Evolutionary conservation across 1,140 invertebrate genomes (phyloP), one percentile per base, ranked within the genome.

Genomic region (Anastatus disparis): DNA sequence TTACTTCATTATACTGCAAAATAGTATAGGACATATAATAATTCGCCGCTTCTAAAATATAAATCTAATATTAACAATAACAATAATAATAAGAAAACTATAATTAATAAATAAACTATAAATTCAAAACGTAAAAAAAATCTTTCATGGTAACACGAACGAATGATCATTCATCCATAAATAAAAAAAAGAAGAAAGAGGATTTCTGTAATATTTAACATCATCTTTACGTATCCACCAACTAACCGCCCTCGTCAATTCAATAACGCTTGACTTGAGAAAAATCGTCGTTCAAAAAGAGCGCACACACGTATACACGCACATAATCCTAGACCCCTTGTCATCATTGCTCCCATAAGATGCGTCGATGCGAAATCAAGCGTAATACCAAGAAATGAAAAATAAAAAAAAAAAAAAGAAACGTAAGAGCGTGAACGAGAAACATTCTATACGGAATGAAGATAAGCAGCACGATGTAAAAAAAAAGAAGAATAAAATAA

Each of bases 381-480:
- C 75, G 74, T 79, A 78, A n/a, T 71, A 71, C 71, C 38, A 17
- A 65, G 50, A 65, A 65, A 13, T 17, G 27, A 42, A 42, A 56
- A 42, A 66, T 27, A 66, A n/a, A 26, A 48, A 26, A 44, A 24
- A 35, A 26, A 40, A 26, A 27, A 17, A 40, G 20, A 50, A 38
- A 65, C 53, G 29, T 17, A n/a, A n/a, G n/a, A n/a, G n/a, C n/a
- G n/a, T n/a, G n/a, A n/a, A n/a, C n/a, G n/a, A n/a, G n/a, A n/a
- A n/a, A n/a, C n/a, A n/a, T n/a, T n/a, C n/a, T n/a, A n/a, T n/a
- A n/a, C 29, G 52, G 75, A 80, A 78, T 77, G 79, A 79, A 81
- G 80, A 83, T 82, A 82, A 83, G 76, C 77, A n/a, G n/a, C n/a
- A n/a, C n/a, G n/a, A n/a, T 35, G 73, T 70, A 61, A 42, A 53